Evolutionary conservation across 2,888 invertebrate species (phyloP), one percentile per base, ranked within the genome.

Genomic region (Hypsopygia costalis): DNA sequence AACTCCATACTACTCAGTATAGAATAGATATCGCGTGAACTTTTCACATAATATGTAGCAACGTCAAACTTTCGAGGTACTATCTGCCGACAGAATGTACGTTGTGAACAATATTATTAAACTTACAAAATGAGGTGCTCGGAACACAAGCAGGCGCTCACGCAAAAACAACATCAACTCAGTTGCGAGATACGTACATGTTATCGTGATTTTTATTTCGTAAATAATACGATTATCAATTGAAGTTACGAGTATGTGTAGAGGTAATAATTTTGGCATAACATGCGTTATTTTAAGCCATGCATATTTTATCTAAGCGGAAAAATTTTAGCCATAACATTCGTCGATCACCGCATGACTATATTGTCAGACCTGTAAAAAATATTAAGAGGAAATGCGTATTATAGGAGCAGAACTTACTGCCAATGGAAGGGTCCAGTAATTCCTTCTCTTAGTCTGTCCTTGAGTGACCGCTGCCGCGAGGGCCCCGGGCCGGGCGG

Each of bases 341-440:
- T 31, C 12, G 11, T 31, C 11, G 2, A 16, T 16, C 16, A 4
- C 16, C 16, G 4, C 16, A 4, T n/a, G 25, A 25, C 2, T 7
- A 25, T 7, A 7, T 4, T 7, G n/a, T 2, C 6, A 8, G 9
- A 20, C 29, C 36, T 36, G 36, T 21, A 9, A 36, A 11, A 22
- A n/a, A 20, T n/a, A 20, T 16, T 4, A 9, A 37, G 11, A 30
- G 36, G 25, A 32, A 35, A 42, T 34, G n/a, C n/a, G n/a, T n/a
- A 11, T 7, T 11, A 16, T 11, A 32, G 12, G 35, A 11, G 6
- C 37, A 11, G 9, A 2, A 94, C 94, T 94, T 90, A 94, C 94
- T 94, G 94, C 94, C 94, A 94, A 65, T 92, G 91, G 74, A 94
- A 93, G 63, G 93, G 93, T 77, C 94, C 93, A 36, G 94, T 92